Percentiles rank a stretch among this genome's conserved stretches.
phyloP scores from a whole-genome alignment of 2,797 vertebrate genomes.

The Pterois miles region DNA sequence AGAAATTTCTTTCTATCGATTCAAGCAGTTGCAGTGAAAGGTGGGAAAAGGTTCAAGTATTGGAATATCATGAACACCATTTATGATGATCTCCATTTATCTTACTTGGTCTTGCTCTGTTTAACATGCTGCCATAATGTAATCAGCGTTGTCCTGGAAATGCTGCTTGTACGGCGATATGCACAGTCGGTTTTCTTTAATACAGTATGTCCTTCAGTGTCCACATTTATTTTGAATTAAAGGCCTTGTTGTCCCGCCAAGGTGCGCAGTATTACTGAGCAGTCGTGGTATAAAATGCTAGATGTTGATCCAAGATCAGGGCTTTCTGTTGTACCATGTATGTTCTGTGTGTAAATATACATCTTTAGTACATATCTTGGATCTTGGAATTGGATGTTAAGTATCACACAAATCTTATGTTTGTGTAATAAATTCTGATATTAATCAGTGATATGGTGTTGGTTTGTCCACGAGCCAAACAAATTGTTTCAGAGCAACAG shows the following conservation, averaged over 20 bases:
- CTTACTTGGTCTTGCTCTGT: constrained; percentile 54
- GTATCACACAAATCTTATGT: not conserved
- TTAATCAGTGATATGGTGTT: not conserved
- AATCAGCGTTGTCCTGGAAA: constrained; percentile 29
- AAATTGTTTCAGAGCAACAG: not conserved
- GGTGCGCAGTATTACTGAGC: not conserved
- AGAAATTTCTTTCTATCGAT: constrained; percentile 43
- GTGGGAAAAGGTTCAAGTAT: constrained; percentile 28
- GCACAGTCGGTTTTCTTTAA: not conserved
- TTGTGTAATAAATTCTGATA: not conserved
- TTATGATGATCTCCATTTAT: constrained; percentile 43
- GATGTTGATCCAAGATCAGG: not conserved
- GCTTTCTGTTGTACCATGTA: not conserved
- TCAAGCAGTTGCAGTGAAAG: constrained; percentile 18
- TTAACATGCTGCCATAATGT: constrained; percentile 35
- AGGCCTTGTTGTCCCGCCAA: not conserved
- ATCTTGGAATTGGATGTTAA: not conserved
- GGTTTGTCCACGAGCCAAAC: not conserved
- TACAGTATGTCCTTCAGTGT: not conserved
- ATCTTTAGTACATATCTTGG: not conserved
- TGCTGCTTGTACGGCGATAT: constrained; percentile 1
- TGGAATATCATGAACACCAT: constrained; percentile 31
- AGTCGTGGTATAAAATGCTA: too few species aligned
- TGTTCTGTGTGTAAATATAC: not conserved
- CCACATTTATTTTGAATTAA: not conserved